Conservation (phyloP, 2,888 invertebrate genomes). For the Spodoptera exigua region DNA sequence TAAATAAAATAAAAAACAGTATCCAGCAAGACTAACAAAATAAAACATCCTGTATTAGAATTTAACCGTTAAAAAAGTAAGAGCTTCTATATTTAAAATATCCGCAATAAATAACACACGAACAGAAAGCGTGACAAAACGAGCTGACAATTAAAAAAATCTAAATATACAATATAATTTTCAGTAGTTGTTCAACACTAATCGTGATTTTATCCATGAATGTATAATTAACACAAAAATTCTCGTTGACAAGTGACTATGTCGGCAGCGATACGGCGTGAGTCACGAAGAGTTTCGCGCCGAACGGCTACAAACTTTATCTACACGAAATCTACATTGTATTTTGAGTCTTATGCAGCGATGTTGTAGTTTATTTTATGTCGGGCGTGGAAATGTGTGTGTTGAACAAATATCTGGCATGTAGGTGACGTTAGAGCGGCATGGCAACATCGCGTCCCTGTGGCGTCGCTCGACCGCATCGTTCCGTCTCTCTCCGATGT, state of each 20-base stretch:
- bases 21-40: slow-evolving; percentile 6
- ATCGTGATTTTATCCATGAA: slow-evolving; percentile 61
- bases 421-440: slow-evolving; percentile 55
- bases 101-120: slow-evolving; percentile 28
- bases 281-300: slow-evolving; percentile 58
- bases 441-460: slow-evolving; percentile 66
- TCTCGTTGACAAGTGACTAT: slow-evolving; percentile 68
- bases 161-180: slow-evolving; percentile 42
- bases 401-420: slow-evolving; percentile 49
- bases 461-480: slow-evolving; percentile 57
- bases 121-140: slow-evolving; percentile 52
- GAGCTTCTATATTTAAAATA: slow-evolving; percentile 11
- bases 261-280: slow-evolving; percentile 55
- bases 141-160: slow-evolving; percentile 38
- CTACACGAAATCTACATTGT: slow-evolving; percentile 3
- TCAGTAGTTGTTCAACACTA: slow-evolving; percentile 54
- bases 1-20: slow-evolving; percentile 36
- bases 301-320: slow-evolving; percentile 50
- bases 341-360: slow-evolving; percentile 5
- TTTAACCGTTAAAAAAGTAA: slow-evolving; percentile 2
- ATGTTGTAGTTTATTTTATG: slow-evolving; percentile 18
- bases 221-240: slow-evolving; percentile 67
- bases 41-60: slow-evolving; percentile 3
- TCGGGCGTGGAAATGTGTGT: slow-evolving; percentile 14
- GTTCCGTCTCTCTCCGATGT: slow-evolving; percentile 53